A percentile compares a stretch with the other conserved stretches of the same genome.
Conservation (phyloP, 2,888 invertebrate genomes). For the Eretmocerus hayati region DNA sequence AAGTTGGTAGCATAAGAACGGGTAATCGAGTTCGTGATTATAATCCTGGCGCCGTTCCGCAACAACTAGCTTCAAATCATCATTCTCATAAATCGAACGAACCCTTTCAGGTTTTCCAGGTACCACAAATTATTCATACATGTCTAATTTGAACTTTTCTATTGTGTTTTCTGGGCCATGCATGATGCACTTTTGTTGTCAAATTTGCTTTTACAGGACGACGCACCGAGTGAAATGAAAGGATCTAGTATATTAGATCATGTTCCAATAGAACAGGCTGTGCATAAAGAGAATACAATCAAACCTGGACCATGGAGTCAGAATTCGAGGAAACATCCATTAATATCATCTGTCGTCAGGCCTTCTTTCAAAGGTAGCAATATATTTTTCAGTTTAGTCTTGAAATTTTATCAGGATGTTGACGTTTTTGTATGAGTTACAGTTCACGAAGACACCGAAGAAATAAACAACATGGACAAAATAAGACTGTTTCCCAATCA, state of each 20-base stretch:
- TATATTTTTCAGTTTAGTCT: background rate
- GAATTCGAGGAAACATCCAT: slow-evolving; percentile 41
- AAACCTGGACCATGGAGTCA: slow-evolving; percentile 66
- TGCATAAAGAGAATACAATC: slow-evolving; percentile 62
- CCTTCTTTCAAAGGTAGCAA: slow-evolving; percentile 49
- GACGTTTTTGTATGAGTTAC: slow-evolving; percentile 18
- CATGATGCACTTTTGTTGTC: slow-evolving; percentile 1
- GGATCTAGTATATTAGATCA: slow-evolving; percentile 53
- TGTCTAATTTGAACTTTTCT: background rate
- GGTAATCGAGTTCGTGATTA: slow-evolving; percentile 53
- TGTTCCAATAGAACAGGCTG: slow-evolving; percentile 50
- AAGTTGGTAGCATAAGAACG: slow-evolving; percentile 53
- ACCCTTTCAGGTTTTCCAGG: slow-evolving; percentile 55
- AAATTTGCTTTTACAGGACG: slow-evolving; percentile 33
- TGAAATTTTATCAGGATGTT: slow-evolving; percentile 5
- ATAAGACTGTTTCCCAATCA: slow-evolving; percentile 40
- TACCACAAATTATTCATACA: slow-evolving; percentile 30
- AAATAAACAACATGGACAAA: slow-evolving; percentile 30
- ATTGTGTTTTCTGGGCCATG: no score
- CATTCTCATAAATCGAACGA: slow-evolving; percentile 47
- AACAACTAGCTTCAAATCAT: slow-evolving; percentile 43
- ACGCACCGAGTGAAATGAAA: slow-evolving; percentile 31
- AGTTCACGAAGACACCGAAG: slow-evolving; percentile 59
- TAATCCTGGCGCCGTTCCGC: slow-evolving; percentile 53
- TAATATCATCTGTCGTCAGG: slow-evolving; percentile 35